Conservation (phyloP, 1,140 invertebrate species). For the Bombus confusus region DNA sequence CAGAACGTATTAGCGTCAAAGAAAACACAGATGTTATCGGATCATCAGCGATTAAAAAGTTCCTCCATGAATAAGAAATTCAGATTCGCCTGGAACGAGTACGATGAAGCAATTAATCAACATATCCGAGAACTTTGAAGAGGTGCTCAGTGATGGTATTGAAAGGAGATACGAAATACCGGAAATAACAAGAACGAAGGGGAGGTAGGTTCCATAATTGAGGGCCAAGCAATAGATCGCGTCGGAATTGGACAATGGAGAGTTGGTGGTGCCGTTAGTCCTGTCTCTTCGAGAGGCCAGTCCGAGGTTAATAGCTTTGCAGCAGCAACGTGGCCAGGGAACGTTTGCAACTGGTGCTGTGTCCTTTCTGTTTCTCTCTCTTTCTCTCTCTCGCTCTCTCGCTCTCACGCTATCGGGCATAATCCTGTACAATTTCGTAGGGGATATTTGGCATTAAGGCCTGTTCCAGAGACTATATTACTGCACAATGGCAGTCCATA, state of each 20-base stretch:
- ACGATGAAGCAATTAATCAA: neutral
- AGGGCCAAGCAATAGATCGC: constrained; percentile 39
- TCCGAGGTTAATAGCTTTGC: constrained; percentile 53
- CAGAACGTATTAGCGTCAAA: no score
- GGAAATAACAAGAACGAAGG: constrained; percentile 37
- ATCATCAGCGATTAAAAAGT: no score
- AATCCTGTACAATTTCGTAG: constrained; percentile 70
- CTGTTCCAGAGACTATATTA: constrained; percentile 59
- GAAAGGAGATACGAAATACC: constrained; percentile 13
- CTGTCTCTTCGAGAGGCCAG: constrained; percentile 47
- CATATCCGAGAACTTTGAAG: no score
- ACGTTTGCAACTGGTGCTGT: constrained; percentile 44
- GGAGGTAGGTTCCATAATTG: constrained; percentile 34
- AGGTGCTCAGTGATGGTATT: neutral
- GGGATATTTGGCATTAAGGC: constrained; percentile 73
- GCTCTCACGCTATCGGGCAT: constrained; percentile 3
- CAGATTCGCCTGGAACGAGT: neutral
- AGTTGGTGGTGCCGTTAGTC: constrained; percentile 37
- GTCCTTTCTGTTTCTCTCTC: neutral
- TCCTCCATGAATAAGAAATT: no score
- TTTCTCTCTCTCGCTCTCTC: neutral
- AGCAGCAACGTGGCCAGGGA: constrained; percentile 23
- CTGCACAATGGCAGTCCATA: constrained; percentile 61
- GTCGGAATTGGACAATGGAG: constrained; percentile 53
- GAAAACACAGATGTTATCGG: no score